Base-by-base conservation (phyloP, 2,797 vertebrate species). In the Graptemys geographica region DNA sequence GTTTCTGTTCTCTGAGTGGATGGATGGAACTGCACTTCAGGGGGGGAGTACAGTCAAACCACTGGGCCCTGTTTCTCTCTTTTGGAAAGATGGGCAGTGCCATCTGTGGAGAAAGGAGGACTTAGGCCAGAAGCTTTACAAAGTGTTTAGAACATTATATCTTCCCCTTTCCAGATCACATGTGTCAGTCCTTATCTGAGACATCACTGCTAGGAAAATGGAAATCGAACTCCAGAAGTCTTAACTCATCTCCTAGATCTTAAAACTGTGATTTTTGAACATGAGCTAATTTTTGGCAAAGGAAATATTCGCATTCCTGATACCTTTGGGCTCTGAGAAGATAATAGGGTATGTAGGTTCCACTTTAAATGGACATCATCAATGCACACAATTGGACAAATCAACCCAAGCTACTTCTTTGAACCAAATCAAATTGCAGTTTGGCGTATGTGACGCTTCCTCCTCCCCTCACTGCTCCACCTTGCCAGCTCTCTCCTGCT, bases 21-120 rank as follows among this genome's bases (percentile, higher is more conserved):
- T 74, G 10, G 4, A 0, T 76, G 41, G 49, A 0, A 0, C 49
- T 85, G 1, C 1, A 79, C 23, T 16, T 87, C 81, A 93, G 83
- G 57, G 16, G 8, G 15, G 2, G 62, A 65, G 31, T 18, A 65
- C 18, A 33, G 4, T 65, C 16, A 18, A n/a, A n/a, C 33, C 62
- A 8, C 62, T n/a, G 12, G 28, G 11, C 57, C 28, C 28, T 31
- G 57, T 31, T 31, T 59, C 57, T 59, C 12, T 59, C 28, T 59
- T 12, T 59, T 31, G 59, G 59, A 18, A 33, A 18, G 15, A 62
- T 1, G 31, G 31, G 59, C 5, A 33, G 31, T 16, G 62, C 62
- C 8, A 4, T 18, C 33, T 65, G 62, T 7, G 8, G 33, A 65
- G 33, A 65, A 65, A 62, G 31, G 28, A 31, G 57, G 28, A 62